Evolutionary conservation across 2,888 invertebrate genomes (phyloP).

Genomic region (Drosophila lacicola): DNA sequence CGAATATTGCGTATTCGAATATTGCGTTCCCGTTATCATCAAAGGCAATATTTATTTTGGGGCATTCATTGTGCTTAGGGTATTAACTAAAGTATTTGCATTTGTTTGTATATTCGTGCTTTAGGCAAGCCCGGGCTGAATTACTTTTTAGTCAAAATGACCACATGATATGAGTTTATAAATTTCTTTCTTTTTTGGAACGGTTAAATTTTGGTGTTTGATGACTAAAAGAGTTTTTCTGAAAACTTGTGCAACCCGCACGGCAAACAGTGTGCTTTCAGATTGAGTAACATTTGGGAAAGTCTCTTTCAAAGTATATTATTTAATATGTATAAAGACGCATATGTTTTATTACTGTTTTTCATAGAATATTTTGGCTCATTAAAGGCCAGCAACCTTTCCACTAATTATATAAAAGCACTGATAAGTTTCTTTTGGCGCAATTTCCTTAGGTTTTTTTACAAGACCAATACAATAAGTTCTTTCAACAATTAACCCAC

Average conservation of each 20-base stretch:
- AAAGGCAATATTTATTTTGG: constrained; percentile 55
- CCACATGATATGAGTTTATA: neutral
- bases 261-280: neutral
- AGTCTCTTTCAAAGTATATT: no score
- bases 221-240: neutral
- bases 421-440: neutral
- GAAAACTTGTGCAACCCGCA: neutral
- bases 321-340: neutral
- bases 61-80: constrained; percentile 35
- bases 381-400: no score
- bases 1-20: constrained; percentile 34
- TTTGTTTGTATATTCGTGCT: constrained; percentile 10
- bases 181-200: neutral
- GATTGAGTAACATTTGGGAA: neutral
- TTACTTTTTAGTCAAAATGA: constrained; percentile 19
- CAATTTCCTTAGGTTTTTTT: neutral
- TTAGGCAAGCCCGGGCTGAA: neutral
- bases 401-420: no score
- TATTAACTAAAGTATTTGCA: constrained; percentile 13
- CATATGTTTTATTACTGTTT: neutral
- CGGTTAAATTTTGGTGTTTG: neutral
- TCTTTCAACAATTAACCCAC: constrained; percentile 34
- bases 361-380: neutral
- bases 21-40: constrained; percentile 51
- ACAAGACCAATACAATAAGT: constrained; percentile 4